A percentile compares a stretch with the other conserved stretches of the same genome.
Conservation (phyloP, 1,140 invertebrate genomes). For the Meloidogyne hapla region DNA sequence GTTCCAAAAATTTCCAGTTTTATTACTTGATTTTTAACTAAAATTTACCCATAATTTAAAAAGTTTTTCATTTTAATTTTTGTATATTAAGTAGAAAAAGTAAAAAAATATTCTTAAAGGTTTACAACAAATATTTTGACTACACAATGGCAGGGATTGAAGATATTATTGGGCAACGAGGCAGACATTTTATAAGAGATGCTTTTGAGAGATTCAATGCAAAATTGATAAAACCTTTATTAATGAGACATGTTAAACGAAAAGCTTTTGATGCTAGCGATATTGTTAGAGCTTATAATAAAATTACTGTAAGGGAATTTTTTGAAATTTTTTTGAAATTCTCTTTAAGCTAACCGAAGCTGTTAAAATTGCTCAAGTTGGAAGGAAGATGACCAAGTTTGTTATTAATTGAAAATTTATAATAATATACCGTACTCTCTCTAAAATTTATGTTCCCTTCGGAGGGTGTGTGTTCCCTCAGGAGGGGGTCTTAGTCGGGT, state of each 20-base stretch:
- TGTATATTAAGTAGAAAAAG: not conserved
- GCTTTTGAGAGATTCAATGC: constrained; percentile 59
- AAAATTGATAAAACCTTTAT: constrained; percentile 54
- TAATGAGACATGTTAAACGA: constrained; percentile 49
- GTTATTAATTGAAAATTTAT: not conserved
- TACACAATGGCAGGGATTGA: constrained; percentile 54
- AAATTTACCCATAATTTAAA: too few relatives aligned
- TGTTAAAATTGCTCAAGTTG: constrained; percentile 38
- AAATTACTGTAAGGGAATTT: constrained; percentile 40
- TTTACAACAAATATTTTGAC: constrained; percentile 46
- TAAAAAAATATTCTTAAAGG: not conserved
- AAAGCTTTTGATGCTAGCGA: constrained; percentile 51
- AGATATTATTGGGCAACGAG: constrained; percentile 46
- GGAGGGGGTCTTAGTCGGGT: too few relatives aligned
- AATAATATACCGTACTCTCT: too few relatives aligned
- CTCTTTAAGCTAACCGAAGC: constrained; percentile 46
- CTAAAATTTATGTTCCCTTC: too few relatives aligned
- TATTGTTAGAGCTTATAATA: constrained; percentile 56
- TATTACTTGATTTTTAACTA: too few relatives aligned
- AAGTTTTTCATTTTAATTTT: too few relatives aligned
- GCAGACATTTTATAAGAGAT: constrained; percentile 38
- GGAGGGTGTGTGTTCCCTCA: too few relatives aligned
- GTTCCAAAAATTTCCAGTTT: too few relatives aligned
- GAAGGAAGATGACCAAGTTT: constrained; percentile 20
- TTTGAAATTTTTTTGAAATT: not conserved